phyloP scores from a whole-genome alignment of 2,888 invertebrate species.

The Yponomeuta plumbellus region DNA sequence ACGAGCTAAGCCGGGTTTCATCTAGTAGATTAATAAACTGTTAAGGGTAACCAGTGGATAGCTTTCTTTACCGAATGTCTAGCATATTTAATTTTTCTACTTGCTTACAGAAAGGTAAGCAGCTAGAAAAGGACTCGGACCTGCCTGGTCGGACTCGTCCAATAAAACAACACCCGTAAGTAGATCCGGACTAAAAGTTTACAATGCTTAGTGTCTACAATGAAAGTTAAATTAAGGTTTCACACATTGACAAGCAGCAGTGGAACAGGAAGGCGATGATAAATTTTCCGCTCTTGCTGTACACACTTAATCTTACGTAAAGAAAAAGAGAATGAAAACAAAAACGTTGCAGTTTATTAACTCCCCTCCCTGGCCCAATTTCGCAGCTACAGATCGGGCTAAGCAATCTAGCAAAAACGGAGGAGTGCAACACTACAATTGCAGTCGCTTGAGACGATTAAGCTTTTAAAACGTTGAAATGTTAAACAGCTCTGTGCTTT shows the following conservation, averaged over 20 bases:
- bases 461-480: constrained; percentile 30
- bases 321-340: background rate
- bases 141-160: no score
- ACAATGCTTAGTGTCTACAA: no score
- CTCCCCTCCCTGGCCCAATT: constrained; percentile 5
- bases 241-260: background rate
- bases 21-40: no score
- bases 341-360: constrained; percentile 2
- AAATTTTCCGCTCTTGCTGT: background rate
- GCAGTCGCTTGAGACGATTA: constrained; percentile 16
- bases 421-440: background rate
- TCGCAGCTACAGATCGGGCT: constrained; percentile 4
- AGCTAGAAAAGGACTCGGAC: no score
- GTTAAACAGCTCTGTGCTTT: constrained; percentile 37
- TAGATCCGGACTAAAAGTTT: no score
- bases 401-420: constrained; percentile 7
- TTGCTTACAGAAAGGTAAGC: no score
- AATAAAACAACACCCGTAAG: no score
- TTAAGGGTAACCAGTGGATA: no score
- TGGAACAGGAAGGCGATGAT: background rate
- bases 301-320: background rate
- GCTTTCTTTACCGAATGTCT: no score
- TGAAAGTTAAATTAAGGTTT: background rate
- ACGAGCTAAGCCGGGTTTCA: no score
- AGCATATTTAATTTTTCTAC: no score